These are phyloP conservation scores for Lophochroa leadbeateri DNA, from an alignment of 2,113 vertebrate species.

Conservation along the genomic window DNA sequence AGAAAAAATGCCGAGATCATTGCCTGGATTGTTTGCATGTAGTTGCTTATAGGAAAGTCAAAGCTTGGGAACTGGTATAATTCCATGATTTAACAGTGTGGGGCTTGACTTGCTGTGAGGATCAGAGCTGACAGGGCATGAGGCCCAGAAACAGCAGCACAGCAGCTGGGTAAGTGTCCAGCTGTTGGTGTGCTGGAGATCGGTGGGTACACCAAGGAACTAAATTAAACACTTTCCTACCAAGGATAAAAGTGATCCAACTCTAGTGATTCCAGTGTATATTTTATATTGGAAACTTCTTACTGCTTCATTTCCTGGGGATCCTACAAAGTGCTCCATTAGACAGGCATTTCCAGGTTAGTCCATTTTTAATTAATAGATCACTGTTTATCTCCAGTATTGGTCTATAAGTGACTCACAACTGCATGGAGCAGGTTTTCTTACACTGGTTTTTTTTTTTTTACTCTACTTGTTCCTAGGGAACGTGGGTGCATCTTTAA, in stretches of 20 bases:
- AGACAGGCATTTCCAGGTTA: neutral
- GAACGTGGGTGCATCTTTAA: neutral
- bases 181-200: neutral
- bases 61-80: neutral
- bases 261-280: neutral
- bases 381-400: neutral
- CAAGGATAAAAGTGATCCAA: neutral
- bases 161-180: neutral
- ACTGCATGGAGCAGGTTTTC: neutral
- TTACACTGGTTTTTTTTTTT: neutral
- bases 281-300: neutral
- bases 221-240: neutral
- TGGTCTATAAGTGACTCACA: neutral
- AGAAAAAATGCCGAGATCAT: accelerated
- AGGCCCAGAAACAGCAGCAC: neutral
- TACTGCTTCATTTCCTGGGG: neutral
- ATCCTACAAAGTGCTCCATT: neutral
- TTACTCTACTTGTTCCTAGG: neutral
- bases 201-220: neutral
- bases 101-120: neutral
- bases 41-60: neutral
- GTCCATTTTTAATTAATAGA: neutral
- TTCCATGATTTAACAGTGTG: neutral
- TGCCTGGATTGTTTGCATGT: neutral
- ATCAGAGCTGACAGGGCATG: neutral